Conservation (phyloP, 2,113 vertebrate species). For the Sinocyclocheilus rhinocerous region DNA sequence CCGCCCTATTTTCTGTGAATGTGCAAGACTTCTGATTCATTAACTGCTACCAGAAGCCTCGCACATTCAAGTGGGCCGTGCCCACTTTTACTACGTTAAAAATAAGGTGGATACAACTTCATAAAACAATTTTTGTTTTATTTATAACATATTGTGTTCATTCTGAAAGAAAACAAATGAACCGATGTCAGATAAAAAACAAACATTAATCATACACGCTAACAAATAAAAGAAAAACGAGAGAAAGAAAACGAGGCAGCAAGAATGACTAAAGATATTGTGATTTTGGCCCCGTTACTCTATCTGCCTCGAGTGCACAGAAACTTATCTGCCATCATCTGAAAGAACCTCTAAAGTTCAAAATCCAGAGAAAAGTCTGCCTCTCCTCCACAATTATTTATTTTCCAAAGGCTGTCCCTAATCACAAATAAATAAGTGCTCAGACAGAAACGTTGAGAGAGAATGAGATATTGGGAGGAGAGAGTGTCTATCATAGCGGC, state of each 20-base stretch:
- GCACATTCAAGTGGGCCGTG: not conserved
- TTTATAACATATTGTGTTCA: not conserved
- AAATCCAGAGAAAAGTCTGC: conserved; percentile 72
- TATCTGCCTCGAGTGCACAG: not conserved
- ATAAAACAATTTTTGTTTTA: not conserved
- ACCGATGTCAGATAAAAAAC: not conserved
- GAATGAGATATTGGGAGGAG: conserved; percentile 53
- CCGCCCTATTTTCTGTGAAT: not conserved
- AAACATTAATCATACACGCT: not conserved
- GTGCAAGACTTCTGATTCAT: not conserved
- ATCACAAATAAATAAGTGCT: conserved; percentile 77
- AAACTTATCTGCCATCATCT: conserved; percentile 6
- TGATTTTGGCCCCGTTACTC: not conserved
- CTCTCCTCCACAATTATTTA: conserved; percentile 75
- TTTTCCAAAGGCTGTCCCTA: conserved; percentile 76
- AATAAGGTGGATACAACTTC: not conserved
- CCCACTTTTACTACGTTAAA: no score
- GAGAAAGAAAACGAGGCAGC: not conserved
- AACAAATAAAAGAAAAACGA: conserved; percentile 18
- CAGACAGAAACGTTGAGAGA: conserved; percentile 54
- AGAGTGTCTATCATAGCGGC: conserved; percentile 71
- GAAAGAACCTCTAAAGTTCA: conserved; percentile 69
- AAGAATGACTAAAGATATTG: not conserved
- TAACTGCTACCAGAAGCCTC: not conserved
- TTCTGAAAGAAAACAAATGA: not conserved